These are phyloP conservation scores for Sander vitreus DNA, from an alignment of 2,113 vertebrate genomes.

Conservation along the genomic window DNA sequence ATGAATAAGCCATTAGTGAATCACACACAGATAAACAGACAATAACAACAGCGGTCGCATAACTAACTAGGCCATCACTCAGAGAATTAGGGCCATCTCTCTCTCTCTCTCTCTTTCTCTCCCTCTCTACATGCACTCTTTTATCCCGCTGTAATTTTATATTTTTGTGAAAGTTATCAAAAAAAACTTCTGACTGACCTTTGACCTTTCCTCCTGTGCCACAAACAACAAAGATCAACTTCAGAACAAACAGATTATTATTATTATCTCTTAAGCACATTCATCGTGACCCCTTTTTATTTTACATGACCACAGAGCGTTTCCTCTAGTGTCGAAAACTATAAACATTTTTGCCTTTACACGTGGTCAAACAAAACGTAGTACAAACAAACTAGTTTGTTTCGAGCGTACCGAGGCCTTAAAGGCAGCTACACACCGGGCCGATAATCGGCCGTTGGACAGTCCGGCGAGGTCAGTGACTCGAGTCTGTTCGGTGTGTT, in stretches of 20 bases:
- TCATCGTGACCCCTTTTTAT: background rate
- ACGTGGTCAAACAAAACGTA: background rate
- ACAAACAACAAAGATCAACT: background rate
- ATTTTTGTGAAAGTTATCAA: background rate
- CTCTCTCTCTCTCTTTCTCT: conserved; percentile 11
- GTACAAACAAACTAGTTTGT: background rate
- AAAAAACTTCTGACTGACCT: background rate
- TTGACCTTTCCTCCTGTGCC: conserved; percentile 12
- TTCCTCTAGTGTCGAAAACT: background rate
- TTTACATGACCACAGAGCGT: background rate
- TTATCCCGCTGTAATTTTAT: background rate
- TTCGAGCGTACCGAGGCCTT: background rate
- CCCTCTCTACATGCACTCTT: conserved; percentile 4
- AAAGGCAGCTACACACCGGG: background rate
- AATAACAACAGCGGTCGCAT: conserved; percentile 30
- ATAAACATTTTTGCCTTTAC: background rate
- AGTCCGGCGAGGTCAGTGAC: too few species aligned
- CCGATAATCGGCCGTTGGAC: too few species aligned
- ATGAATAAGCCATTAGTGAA: conserved; percentile 65
- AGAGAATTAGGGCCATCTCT: conserved; percentile 42
- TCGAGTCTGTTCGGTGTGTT: too few species aligned
- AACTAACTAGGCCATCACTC: conserved; percentile 62
- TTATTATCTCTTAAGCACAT: background rate
- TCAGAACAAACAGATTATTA: background rate
- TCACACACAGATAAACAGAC: conserved; percentile 54